Base-by-base conservation (phyloP, 2,797 vertebrate species). In the Cryptoprocta ferox region DNA sequence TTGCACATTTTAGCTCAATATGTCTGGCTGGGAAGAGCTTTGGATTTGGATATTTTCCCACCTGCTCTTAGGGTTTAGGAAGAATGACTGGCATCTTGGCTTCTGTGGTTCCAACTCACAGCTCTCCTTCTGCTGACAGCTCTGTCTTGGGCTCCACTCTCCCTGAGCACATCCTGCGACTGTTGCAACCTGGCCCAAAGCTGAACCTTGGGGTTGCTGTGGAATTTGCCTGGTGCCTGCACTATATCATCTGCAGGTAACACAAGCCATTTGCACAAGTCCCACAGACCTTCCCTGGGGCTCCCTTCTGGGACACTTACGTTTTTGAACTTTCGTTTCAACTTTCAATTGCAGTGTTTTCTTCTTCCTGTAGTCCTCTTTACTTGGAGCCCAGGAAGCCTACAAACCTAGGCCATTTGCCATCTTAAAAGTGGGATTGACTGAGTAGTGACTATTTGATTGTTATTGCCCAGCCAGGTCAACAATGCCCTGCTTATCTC, bases 161-260 rank as follows among this genome's bases (percentile, higher is more conserved):
- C 83, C 99, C 99, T 48, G 98, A 98, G 95, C 98, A 98, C 87
- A 98, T 99, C 98, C 98, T 99, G 89, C 98, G 90, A 0, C 97
- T 99, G 89, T 97, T 99, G 96, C 99, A 98, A 32, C 99, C 99
- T 0, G 98, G 99, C 94, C 98, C 98, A 66, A 98, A 99, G 95
- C 99, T 99, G 94, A 99, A 99, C 56, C 96, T 99, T 89, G 99
- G 99, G 82, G 99, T 99, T 0, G 99, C 99, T 0, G 99, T 99
- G 90, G 99, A 99, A 98, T 99, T 99, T 97, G 99, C 99, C 0
- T 99, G 99, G 99, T 99, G 99, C 98, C 99, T 99, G 94, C 99
- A 99, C 98, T 99, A 99, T 98, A 99, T 99, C 93, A 88, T 99
- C 78, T 99, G 99, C 98, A 99, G 99, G 99, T 99, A 98, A 98